Base-by-base conservation (phyloP, 2,113 vertebrate species). In the Dryoscopus gambensis region DNA sequence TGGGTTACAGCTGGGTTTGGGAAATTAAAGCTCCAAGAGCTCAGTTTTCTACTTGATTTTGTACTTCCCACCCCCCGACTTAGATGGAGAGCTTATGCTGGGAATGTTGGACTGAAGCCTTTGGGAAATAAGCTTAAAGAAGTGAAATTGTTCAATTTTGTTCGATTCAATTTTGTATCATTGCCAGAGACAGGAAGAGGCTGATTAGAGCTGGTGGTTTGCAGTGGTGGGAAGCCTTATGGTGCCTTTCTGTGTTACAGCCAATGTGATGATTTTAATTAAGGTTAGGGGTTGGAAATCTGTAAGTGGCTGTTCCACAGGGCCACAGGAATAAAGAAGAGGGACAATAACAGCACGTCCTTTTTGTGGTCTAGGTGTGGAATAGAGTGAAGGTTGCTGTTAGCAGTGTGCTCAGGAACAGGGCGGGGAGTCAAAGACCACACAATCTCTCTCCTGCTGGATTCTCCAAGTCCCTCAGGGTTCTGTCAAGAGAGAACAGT, bases 41-140 rank as follows among this genome's bases (percentile, higher is more conserved):
- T 90, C 62, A 31, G 79, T 74, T 96, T 93, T 65, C 90, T 65
- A 83, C 94, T 94, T 88, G 67, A 83, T 94, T 96, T 93, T 0
- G 0, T 80, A 60, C 88, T 92, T 97, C 88, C 70, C 88, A 93
- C 90, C 82, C 75, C 70, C 46, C 3, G 40, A 62, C 75, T 85
- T 62, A 52, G 65, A 93, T 39, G 49, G 67, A 94, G 78, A 91
- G 50, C 40, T 89, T 85, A 53, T 30, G 59, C 59, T 83, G 75
- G 67, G 63, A 95, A 55, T 23, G 31, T 37, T 91, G 75, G 50
- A n/a, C 67, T 49, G 40, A 65, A 92, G 46, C 95, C 79, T 90
- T 83, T 65, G 88, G 92, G 95, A 95, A 97, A 95, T 96, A 96
- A 95, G 20, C 53, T 82, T 83, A 73, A 95, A 91, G 90, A 90